These are phyloP conservation scores for Bruchidius siliquastri DNA, from an alignment of 2,888 invertebrate species.

Conservation along the genomic window DNA sequence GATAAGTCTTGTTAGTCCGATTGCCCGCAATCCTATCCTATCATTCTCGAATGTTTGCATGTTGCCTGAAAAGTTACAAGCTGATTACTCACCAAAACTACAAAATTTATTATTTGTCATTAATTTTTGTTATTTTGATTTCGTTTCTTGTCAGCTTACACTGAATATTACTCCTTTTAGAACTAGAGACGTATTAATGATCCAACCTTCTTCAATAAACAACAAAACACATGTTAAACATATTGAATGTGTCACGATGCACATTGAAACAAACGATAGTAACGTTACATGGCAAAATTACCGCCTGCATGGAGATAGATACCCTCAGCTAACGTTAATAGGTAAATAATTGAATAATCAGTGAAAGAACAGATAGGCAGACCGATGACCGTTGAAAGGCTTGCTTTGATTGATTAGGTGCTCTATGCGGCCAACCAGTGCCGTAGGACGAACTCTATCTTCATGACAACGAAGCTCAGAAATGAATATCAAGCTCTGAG, in stretches of 20 bases:
- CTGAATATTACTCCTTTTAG: too few relatives aligned
- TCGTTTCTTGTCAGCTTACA: too few relatives aligned
- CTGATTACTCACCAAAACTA: too few relatives aligned
- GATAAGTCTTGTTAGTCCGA: too few relatives aligned
- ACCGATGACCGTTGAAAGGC: neutral
- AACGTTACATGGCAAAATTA: neutral
- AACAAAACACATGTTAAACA: neutral
- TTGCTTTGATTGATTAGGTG: constrained; percentile 35
- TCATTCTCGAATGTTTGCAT: too few relatives aligned
- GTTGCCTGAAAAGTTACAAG: too few relatives aligned
- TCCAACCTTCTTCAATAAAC: neutral
- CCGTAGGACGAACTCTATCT: too few relatives aligned
- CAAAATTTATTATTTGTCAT: too few relatives aligned
- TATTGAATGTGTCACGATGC: neutral
- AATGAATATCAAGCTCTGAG: too few relatives aligned
- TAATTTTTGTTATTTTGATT: too few relatives aligned
- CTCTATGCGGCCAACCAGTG: constrained; percentile 16
- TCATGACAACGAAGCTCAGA: too few relatives aligned
- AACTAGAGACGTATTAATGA: neutral
- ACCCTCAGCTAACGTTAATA: neutral
- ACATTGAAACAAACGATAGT: neutral
- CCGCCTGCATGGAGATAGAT: neutral
- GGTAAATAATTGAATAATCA: neutral
- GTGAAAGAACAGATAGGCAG: neutral
- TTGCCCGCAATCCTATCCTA: too few relatives aligned